Evolutionary conservation across 2,113 vertebrate genomes (phyloP).

Genomic region (Pachyramphus minor): DNA sequence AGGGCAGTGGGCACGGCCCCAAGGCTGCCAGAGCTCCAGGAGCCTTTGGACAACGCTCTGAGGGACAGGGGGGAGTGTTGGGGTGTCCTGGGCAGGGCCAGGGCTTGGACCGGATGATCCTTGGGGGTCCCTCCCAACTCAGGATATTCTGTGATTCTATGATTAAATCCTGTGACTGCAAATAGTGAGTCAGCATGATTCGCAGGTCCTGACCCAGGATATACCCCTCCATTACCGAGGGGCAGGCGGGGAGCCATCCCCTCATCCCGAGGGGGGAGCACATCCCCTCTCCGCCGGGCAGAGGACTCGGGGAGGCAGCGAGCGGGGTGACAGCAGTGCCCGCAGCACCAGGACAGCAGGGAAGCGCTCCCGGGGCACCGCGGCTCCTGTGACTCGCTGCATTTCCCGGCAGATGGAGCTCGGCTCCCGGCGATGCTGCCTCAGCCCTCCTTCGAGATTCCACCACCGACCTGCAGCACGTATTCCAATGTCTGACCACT

Average conservation of each 20-base stretch:
- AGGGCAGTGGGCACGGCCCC: neutral
- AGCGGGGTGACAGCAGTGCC: neutral
- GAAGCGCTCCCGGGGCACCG: neutral
- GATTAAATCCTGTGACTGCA: neutral
- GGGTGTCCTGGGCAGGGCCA: neutral
- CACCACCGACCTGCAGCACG: neutral
- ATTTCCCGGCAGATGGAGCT: neutral
- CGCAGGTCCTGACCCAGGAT: too few species aligned
- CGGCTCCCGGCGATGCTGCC: neutral
- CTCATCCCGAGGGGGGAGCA: rapidly evolving
- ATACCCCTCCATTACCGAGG: too few species aligned
- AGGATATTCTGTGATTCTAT: too few species aligned
- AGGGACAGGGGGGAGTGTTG: neutral
- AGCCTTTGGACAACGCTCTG: neutral
- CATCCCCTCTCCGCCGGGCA: neutral
- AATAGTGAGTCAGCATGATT: too few species aligned
- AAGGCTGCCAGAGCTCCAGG: neutral
- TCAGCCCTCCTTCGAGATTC: neutral
- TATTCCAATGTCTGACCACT: neutral
- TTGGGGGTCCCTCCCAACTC: neutral
- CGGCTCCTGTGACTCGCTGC: rapidly evolving
- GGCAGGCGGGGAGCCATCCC: too few species aligned
- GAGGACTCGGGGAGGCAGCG: too few species aligned
- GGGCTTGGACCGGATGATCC: rapidly evolving
- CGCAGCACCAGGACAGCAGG: neutral